These are phyloP conservation scores for Hecatera dysodea DNA, from an alignment of 2,888 invertebrate genomes.

Conservation along the genomic window DNA sequence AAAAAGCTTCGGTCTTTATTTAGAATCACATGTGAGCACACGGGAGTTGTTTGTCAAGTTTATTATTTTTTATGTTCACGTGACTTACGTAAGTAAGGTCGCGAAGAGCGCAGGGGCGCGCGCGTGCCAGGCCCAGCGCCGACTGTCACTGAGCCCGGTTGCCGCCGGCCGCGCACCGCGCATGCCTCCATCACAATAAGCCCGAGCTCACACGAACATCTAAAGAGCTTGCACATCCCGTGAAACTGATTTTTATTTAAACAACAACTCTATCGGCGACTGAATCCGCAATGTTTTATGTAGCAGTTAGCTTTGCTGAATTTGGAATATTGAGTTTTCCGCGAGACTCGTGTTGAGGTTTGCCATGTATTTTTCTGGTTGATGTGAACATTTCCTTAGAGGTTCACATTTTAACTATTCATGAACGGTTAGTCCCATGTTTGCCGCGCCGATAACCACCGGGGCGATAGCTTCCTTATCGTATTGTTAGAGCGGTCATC, in stretches of 20 bases:
- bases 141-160: conserved; percentile 80
- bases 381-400: conserved; percentile 71
- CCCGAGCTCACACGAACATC: conserved; percentile 83
- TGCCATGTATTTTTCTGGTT: conserved; percentile 49
- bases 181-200: conserved; percentile 86
- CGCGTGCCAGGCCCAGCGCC: conserved; percentile 77
- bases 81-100: conserved; percentile 86
- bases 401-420: conserved; percentile 82
- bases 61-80: conserved; percentile 66
- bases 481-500: conserved; percentile 76
- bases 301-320: conserved; percentile 64
- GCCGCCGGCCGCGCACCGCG: conserved; percentile 78
- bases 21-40: conserved; percentile 58
- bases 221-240: conserved; percentile 77
- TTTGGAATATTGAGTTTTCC: conserved; percentile 64
- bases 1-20: conserved; percentile 35
- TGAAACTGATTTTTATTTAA: conserved; percentile 82
- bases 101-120: conserved; percentile 68
- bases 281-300: conserved; percentile 65
- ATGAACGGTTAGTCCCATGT: conserved; percentile 79
- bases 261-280: conserved; percentile 74
- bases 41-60: conserved; percentile 60
- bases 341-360: conserved; percentile 46
- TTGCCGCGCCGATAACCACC: conserved; percentile 78
- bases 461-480: conserved; percentile 80